Evolutionary conservation across 2,797 vertebrate genomes (phyloP).

Genomic region (Netta rufina): DNA sequence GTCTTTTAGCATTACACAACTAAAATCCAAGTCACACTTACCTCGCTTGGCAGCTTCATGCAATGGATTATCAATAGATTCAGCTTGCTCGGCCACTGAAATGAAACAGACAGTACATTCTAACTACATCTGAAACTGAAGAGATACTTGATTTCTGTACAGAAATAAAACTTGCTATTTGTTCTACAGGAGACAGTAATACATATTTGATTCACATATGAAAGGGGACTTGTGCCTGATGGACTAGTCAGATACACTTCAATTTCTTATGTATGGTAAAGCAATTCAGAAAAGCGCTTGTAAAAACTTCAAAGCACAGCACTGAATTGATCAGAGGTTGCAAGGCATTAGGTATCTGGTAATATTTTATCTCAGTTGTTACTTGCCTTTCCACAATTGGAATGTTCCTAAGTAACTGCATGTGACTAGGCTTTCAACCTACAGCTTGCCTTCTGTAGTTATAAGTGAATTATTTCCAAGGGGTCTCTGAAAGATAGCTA

Average conservation of each 20-base stretch:
- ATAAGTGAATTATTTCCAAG: not conserved
- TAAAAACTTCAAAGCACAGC: not conserved
- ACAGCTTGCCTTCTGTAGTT: not conserved
- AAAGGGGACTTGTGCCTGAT: not conserved
- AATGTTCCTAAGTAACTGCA: not conserved
- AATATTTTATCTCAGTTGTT: not conserved
- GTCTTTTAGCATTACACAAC: not conserved
- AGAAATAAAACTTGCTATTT: not conserved
- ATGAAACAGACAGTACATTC: constrained; percentile 13
- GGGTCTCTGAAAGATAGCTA: not conserved
- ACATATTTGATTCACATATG: not conserved
- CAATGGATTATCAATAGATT: constrained; percentile 96
- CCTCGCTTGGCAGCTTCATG: constrained; percentile 98
- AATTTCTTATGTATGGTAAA: not conserved
- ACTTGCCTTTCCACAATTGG: not conserved
- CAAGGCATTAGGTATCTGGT: not conserved
- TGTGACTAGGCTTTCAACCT: not conserved
- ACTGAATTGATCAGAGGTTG: not conserved
- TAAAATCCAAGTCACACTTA: constrained; percentile 57
- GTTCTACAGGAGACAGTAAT: not conserved
- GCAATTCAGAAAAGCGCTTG: not conserved
- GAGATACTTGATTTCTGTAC: not conserved
- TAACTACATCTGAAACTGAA: not conserved
- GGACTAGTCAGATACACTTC: not conserved
- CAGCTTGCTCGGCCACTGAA: constrained; percentile 94